Base-by-base conservation (phyloP, 2,888 invertebrate genomes). In the Ganaspis brasiliensis region DNA sequence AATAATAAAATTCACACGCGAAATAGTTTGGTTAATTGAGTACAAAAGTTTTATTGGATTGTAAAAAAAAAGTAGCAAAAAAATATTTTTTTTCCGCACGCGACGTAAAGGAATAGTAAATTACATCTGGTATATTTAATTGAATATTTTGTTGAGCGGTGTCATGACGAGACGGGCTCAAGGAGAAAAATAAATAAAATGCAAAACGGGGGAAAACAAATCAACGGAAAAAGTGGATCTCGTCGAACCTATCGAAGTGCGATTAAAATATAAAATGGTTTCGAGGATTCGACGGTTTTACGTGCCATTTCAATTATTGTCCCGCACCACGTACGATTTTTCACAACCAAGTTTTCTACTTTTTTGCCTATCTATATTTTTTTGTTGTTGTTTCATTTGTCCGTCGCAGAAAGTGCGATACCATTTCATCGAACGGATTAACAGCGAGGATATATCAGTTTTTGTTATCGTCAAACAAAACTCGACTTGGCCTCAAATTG, bases 251-350 rank as follows among this genome's bases (percentile, higher is more conserved):
- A 89, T 87, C 84, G 86, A 83, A 84, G 87, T 77, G 85, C 88
- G 87, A 88, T 89, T 89, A 89, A 89, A 89, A 89, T 88, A 89
- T 89, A 88, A 89, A 89, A 89, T 86, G 88, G 87, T 89, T 87
- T 86, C 85, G 88, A 87, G 87, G 87, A 88, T 86, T 88, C 86
- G 87, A 86, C 85, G 87, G 89, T 88, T 88, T 89, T 88, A 88
- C 89, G 87, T 87, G 88, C 86, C 87, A 88, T 89, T 88, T 88
- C 89, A 89, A 88, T 88, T 88, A 88, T 87, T 88, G 87, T 86
- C 83, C 84, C 84, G 81, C 84, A 84, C 85, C 85, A 86, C 85
- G 79, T 84, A 85, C 86, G 85, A 87, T 86, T 87, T 88, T 88
- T 88, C 85, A 81, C 81, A 79, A 80, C 76, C 78, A 76, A 77